Evolutionary conservation across 2,888 invertebrate species (phyloP), one percentile per base, ranked within the genome.

Genomic region (Omphaloscelis lunosa): DNA sequence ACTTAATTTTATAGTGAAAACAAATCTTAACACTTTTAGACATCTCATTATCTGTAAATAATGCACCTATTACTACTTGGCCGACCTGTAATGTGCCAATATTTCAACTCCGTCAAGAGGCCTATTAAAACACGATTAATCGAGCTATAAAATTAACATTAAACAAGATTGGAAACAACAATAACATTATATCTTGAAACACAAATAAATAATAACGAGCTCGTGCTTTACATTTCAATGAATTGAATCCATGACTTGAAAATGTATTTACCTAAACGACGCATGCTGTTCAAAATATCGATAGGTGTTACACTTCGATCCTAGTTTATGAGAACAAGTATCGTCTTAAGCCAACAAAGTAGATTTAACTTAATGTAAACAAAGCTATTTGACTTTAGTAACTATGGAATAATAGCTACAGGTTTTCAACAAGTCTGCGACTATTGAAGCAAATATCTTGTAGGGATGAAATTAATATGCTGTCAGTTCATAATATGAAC

Each of bases 91-190:
- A 70, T n/a, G 34, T 63, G 34, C 39, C n/a, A 75, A 82, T 75
- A 78, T 71, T 84, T 82, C 61, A 84, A 59, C 27, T n/a, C 62
- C 71, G 39, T 83, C 75, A 65, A 62, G 71, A 71, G 68, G n/a
- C 65, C 77, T 86, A 81, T 78, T 83, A 83, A 78, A 80, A 74
- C 65, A 63, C 76, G 67, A 83, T 83, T 83, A 81, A 83, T 70
- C 23, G 76, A 62, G 75, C 73, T 48, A 79, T 82, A 84, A 86
- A 87, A 83, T 81, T 71, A 86, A 82, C 83, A 82, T 70, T 77
- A 79, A 82, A 82, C 83, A 75, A 79, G 79, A 83, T 79, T 83
- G 73, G 68, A 86, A 86, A 83, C 73, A 75, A 75, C 65, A 84
- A 79, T 79, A 84, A 86, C 78, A 70, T 82, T 80, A 83, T 62